Conservation (phyloP, 2,113 vertebrate genomes). For the Coregonus clupeaformis region DNA sequence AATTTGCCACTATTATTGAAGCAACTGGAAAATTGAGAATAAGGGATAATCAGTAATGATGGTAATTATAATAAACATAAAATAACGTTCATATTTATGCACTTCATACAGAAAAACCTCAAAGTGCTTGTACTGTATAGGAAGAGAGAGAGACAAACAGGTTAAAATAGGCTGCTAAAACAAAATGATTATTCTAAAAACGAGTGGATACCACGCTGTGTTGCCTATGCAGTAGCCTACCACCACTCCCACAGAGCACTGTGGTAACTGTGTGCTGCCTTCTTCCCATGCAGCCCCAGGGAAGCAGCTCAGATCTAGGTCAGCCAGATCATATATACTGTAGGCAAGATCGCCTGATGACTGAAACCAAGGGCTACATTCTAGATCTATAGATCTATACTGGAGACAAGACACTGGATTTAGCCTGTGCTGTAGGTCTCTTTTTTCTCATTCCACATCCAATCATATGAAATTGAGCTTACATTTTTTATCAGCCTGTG, state of each 20-base stretch:
- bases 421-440: no score
- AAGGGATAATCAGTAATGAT: background rate
- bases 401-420: background rate
- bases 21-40: background rate
- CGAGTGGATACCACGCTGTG: no score
- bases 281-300: no score
- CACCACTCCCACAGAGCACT: background rate
- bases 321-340: slow-evolving; percentile 49
- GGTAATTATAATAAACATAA: no score
- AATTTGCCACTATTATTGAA: background rate
- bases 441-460: no score
- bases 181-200: no score
- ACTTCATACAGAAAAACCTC: no score
- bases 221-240: no score
- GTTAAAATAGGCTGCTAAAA: background rate
- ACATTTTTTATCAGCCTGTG: no score
- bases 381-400: slow-evolving; percentile 3
- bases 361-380: slow-evolving; percentile 18
- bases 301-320: slow-evolving; percentile 44
- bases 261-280: background rate
- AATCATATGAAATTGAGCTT: background rate
- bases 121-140: no score
- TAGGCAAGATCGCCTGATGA: slow-evolving; percentile 35
- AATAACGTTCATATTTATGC: no score
- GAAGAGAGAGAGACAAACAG: background rate